phyloP scores from a whole-genome alignment of 1,140 invertebrate genomes.

The Brachionus rubens region DNA sequence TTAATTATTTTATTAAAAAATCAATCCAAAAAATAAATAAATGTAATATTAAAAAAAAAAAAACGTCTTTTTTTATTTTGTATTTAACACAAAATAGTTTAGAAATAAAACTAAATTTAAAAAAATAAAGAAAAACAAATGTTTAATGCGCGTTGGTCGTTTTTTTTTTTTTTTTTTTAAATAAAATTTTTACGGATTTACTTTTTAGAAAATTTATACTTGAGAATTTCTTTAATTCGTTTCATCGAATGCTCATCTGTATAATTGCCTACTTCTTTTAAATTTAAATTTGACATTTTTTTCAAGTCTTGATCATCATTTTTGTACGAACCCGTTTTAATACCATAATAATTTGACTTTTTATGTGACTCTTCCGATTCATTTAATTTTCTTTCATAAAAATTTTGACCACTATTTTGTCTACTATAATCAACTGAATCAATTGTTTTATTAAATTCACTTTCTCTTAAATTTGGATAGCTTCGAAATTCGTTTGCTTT shows the following conservation, averaged over 20 bases:
- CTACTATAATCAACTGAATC: neutral
- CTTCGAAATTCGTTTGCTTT: constrained; percentile 19
- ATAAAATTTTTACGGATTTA: too few relatives aligned
- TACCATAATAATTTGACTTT: neutral
- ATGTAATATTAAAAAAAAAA: too few relatives aligned
- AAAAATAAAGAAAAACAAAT: too few relatives aligned
- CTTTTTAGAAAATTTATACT: neutral
- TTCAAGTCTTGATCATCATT: neutral
- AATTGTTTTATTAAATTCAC: neutral
- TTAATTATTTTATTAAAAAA: too few relatives aligned
- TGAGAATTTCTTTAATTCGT: constrained; percentile 8
- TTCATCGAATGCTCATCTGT: neutral
- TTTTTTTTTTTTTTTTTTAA: too few relatives aligned
- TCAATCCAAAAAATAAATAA: too few relatives aligned
- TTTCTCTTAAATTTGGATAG: neutral
- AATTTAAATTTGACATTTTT: neutral
- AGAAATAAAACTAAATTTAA: too few relatives aligned
- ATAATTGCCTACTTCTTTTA: constrained; percentile 13
- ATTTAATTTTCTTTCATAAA: constrained; percentile 4
- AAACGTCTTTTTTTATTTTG: too few relatives aligned
- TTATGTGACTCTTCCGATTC: constrained; percentile 3
- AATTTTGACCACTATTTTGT: neutral
- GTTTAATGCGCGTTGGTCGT: too few relatives aligned
- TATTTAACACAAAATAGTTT: too few relatives aligned
- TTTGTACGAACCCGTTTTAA: constrained; percentile 19